These are phyloP conservation scores for Leucophenga varia DNA, from an alignment of 1,140 invertebrate genomes.

Conservation along the genomic window DNA sequence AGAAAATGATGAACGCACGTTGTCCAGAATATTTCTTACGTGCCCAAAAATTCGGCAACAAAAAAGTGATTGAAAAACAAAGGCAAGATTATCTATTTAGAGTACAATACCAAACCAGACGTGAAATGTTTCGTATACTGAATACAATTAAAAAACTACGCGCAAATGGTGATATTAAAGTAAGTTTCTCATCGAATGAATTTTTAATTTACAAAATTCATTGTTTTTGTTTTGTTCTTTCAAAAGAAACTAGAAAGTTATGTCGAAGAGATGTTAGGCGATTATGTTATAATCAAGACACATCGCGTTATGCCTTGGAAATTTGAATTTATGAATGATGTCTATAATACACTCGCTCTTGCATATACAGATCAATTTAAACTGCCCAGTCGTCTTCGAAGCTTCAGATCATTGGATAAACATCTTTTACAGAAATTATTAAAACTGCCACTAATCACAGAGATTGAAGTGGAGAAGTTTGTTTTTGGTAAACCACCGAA, in stretches of 20 bases:
- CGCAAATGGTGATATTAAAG: conserved; percentile 23
- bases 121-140: conserved; percentile 36
- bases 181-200: conserved; percentile 20
- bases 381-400: no score
- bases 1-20: conserved; percentile 51
- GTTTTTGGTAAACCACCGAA: no score
- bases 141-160: conserved; percentile 27
- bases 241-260: conserved; percentile 28
- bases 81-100: conserved; percentile 29
- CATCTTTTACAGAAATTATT: no score
- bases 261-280: conserved; percentile 43
- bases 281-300: conserved; percentile 44
- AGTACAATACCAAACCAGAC: conserved; percentile 42
- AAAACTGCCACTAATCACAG: no score
- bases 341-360: conserved; percentile 44
- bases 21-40: conserved; percentile 36
- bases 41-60: conserved; percentile 26
- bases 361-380: conserved; percentile 33
- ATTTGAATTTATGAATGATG: conserved; percentile 47
- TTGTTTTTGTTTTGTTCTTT: no score
- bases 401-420: no score
- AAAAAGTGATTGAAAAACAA: conserved; percentile 24
- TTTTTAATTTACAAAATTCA: no score
- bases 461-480: no score
- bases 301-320: conserved; percentile 49